Percentiles rank a stretch among this genome's conserved stretches.
These are phyloP conservation scores for Tetragnatha montana DNA, from an alignment of 2,888 invertebrate genomes.

Conservation along the genomic window DNA sequence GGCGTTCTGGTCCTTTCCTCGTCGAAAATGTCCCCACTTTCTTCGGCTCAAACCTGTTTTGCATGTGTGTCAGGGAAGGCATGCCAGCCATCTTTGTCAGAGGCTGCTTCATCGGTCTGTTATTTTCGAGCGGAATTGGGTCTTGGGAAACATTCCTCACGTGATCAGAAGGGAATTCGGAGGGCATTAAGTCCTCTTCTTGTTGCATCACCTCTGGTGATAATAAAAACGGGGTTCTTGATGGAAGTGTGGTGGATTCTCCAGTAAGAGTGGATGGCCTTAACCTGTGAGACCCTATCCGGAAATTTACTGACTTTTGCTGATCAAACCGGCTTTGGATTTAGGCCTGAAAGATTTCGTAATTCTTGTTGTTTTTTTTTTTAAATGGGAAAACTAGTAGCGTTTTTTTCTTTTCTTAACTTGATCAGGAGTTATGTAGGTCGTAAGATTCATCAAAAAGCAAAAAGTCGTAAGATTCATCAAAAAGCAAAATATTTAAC, in stretches of 20 bases:
- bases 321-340: background rate
- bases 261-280: background rate
- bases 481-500: too few species aligned
- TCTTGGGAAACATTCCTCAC: background rate
- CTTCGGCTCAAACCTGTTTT: slow-evolving; percentile 48
- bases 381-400: too few species aligned
- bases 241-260: too few species aligned
- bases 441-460: too few species aligned
- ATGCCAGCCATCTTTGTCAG: slow-evolving; percentile 20
- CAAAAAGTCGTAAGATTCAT: too few species aligned
- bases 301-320: too few species aligned
- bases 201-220: too few species aligned
- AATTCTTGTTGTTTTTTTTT: too few species aligned
- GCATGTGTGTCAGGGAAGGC: slow-evolving; percentile 45
- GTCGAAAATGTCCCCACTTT: slow-evolving; percentile 58
- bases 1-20: slow-evolving; percentile 58
- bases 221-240: too few species aligned
- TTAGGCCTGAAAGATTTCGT: too few species aligned
- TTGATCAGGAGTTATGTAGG: too few species aligned
- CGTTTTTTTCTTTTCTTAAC: too few species aligned
- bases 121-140: slow-evolving; percentile 6
- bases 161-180: background rate
- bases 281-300: background rate
- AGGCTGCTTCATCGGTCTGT: slow-evolving; percentile 4
- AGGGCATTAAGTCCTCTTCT: background rate